Evolutionary conservation across 2,113 vertebrate species (phyloP).

Genomic region (Furnarius figulus): DNA sequence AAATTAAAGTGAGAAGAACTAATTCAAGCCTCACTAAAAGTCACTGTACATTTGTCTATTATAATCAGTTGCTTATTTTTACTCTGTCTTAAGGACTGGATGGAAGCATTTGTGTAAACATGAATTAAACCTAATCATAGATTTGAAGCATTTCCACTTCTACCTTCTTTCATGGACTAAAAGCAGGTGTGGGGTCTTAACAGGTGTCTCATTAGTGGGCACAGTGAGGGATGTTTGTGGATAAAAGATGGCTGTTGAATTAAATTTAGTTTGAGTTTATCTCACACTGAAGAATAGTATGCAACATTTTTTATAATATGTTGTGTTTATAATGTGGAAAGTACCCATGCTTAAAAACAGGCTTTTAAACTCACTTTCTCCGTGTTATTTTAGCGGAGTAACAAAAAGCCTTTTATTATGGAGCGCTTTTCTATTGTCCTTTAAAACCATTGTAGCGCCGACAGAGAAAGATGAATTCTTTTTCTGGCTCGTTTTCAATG

Average conservation of each 20-base stretch:
- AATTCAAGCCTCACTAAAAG: background rate
- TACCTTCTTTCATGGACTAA: background rate
- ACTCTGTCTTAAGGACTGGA: background rate
- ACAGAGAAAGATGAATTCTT: background rate
- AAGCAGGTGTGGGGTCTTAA: background rate
- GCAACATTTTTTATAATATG: background rate
- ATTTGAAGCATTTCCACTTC: background rate
- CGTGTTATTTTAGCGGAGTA: background rate
- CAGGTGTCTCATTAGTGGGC: background rate
- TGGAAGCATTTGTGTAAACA: fast-evolving
- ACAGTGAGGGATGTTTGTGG: background rate
- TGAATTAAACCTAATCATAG: background rate
- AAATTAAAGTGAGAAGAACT: background rate
- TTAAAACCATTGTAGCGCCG: background rate
- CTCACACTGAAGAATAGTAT: background rate
- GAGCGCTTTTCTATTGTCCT: background rate
- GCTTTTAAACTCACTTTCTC: background rate
- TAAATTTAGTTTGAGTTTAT: background rate
- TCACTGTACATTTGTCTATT: background rate
- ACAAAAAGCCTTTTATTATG: background rate
- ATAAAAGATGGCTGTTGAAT: background rate
- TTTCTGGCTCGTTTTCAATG: background rate
- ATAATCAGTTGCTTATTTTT: background rate
- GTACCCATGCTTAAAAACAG: background rate
- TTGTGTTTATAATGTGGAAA: background rate